phyloP scores from a whole-genome alignment of 2,888 invertebrate species.

The Drepanosiphum platanoidis region DNA sequence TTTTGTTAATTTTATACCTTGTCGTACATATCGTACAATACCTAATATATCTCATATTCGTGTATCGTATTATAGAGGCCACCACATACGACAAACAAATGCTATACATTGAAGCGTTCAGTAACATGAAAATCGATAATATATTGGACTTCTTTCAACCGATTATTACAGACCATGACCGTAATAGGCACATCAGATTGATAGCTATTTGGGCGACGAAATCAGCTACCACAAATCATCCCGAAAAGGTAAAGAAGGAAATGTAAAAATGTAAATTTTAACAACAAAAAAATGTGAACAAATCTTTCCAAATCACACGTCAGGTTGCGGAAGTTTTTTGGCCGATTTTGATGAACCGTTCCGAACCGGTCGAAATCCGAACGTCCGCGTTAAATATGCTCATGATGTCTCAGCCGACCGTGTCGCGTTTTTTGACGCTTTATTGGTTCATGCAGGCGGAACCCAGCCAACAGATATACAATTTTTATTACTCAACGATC shows the following conservation, averaged over 20 bases:
- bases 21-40: no score
- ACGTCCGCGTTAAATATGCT: constrained; percentile 75
- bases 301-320: neutral
- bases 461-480: constrained; percentile 74
- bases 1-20: no score
- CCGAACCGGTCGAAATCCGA: constrained; percentile 75
- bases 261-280: no score
- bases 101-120: constrained; percentile 78
- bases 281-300: no score
- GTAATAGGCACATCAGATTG: constrained; percentile 72
- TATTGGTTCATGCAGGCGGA: constrained; percentile 76
- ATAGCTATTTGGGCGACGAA: constrained; percentile 76
- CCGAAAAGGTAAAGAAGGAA: constrained; percentile 64
- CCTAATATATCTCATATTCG: no score
- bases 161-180: constrained; percentile 67
- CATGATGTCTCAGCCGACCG: constrained; percentile 74
- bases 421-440: constrained; percentile 75
- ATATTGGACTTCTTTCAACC: constrained; percentile 71
- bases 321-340: constrained; percentile 74
- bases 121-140: constrained; percentile 74
- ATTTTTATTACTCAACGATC: constrained; percentile 78
- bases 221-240: constrained; percentile 67
- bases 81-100: constrained; percentile 71
- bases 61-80: constrained; percentile 41
- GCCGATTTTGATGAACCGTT: constrained; percentile 76